phyloP scores from a whole-genome alignment of 35 echinoderm and acorn worm genomes.

The Eucidaris tribuloides region DNA sequence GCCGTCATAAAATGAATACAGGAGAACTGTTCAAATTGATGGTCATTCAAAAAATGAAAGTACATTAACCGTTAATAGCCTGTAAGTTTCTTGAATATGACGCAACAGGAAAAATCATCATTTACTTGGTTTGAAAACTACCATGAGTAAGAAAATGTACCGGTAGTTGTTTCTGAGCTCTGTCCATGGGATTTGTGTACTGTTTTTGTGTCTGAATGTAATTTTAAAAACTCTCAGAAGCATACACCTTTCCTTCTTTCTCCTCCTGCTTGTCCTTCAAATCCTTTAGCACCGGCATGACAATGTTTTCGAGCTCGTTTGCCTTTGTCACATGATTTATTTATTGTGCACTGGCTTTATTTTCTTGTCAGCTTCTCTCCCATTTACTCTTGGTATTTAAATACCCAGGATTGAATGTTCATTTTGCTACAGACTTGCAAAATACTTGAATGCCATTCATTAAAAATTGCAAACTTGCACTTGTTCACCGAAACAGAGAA shows the following conservation, averaged over 20 bases:
- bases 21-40: neutral
- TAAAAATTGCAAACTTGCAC: neutral
- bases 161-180: neutral
- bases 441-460: neutral
- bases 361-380: neutral
- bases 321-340: neutral
- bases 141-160: neutral
- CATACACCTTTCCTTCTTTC: neutral
- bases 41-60: neutral
- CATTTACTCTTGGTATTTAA: neutral
- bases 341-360: neutral
- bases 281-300: neutral
- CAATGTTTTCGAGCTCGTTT: neutral
- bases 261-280: neutral
- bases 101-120: neutral
- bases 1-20: neutral
- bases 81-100: neutral
- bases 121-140: neutral
- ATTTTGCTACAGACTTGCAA: neutral
- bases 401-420: neutral
- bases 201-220: neutral
- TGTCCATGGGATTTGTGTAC: neutral
- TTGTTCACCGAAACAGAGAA: neutral
- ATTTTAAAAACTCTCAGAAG: neutral
- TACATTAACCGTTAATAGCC: neutral